These are phyloP conservation scores for Epicauta chinensis DNA, from an alignment of 1,140 invertebrate species.

Conservation along the genomic window DNA sequence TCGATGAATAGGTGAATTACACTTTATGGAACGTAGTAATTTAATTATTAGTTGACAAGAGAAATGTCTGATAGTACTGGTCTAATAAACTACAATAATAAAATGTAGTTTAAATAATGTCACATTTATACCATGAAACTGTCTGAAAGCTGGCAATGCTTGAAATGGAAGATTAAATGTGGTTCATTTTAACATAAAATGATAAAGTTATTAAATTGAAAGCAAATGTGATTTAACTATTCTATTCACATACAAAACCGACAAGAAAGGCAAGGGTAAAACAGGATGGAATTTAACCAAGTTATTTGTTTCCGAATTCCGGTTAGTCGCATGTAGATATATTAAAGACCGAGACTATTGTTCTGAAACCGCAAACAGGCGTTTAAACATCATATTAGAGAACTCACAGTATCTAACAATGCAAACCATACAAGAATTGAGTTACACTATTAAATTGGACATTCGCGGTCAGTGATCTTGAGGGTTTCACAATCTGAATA, in stretches of 20 bases:
- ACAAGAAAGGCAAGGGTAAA: too few relatives aligned
- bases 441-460: conserved; percentile 16
- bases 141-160: too few relatives aligned
- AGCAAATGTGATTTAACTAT: conserved; percentile 10
- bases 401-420: conserved; percentile 6
- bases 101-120: too few relatives aligned
- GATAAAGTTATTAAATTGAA: conserved; percentile 15
- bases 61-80: too few relatives aligned
- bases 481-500: conserved; percentile 18
- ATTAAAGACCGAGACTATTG: conserved; percentile 15
- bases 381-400: conserved; percentile 16
- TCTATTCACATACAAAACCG: neutral
- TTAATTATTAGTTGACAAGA: too few relatives aligned
- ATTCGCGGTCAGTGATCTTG: conserved; percentile 17
- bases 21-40: too few relatives aligned
- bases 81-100: too few relatives aligned
- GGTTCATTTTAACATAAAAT: conserved; percentile 10
- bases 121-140: too few relatives aligned
- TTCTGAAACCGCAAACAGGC: conserved; percentile 10
- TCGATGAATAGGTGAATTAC: too few relatives aligned
- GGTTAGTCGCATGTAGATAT: conserved; percentile 10
- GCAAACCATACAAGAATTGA: conserved; percentile 8
- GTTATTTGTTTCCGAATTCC: conserved; percentile 17
- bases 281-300: conserved; percentile 7
- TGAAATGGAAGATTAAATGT: too few relatives aligned